phyloP scores from a whole-genome alignment of 1,140 invertebrate genomes.

The Calliopsis andreniformis region DNA sequence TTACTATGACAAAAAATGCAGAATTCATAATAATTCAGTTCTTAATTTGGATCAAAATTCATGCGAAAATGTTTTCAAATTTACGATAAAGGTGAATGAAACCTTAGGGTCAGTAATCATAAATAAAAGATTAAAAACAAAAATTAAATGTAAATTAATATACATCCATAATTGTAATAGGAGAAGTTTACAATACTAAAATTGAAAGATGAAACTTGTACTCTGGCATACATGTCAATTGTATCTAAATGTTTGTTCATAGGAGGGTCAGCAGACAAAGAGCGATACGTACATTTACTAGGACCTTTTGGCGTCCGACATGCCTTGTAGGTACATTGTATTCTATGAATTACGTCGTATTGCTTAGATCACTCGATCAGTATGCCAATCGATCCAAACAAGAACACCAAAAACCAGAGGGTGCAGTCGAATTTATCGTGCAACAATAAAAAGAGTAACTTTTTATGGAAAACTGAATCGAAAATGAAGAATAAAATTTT shows the following conservation, averaged over 20 bases:
- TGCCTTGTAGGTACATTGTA: constrained; percentile 64
- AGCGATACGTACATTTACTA: constrained; percentile 82
- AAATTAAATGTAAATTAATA: too few species aligned
- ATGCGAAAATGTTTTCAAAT: not conserved
- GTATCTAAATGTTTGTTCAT: constrained; percentile 66
- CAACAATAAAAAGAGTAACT: too few species aligned
- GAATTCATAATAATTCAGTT: too few species aligned
- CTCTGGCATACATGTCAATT: constrained; percentile 57
- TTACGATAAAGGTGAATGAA: too few species aligned
- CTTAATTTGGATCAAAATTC: too few species aligned
- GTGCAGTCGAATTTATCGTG: too few species aligned
- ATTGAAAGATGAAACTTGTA: constrained; percentile 5
- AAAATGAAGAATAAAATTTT: too few species aligned
- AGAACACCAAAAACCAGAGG: constrained; percentile 2
- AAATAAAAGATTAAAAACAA: not conserved
- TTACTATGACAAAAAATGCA: not conserved
- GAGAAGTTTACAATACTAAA: not conserved
- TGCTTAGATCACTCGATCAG: constrained; percentile 47
- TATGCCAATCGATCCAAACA: constrained; percentile 12
- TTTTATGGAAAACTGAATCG: too few species aligned
- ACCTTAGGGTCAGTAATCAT: not conserved
- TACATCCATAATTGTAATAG: too few species aligned
- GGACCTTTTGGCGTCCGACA: constrained; percentile 68
- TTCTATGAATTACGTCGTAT: constrained; percentile 58
- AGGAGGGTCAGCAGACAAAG: constrained; percentile 73